These are phyloP conservation scores for Bergia puertoricense DNA, from an alignment of 92 coral and sea anemone species.

Conservation along the genomic window DNA sequence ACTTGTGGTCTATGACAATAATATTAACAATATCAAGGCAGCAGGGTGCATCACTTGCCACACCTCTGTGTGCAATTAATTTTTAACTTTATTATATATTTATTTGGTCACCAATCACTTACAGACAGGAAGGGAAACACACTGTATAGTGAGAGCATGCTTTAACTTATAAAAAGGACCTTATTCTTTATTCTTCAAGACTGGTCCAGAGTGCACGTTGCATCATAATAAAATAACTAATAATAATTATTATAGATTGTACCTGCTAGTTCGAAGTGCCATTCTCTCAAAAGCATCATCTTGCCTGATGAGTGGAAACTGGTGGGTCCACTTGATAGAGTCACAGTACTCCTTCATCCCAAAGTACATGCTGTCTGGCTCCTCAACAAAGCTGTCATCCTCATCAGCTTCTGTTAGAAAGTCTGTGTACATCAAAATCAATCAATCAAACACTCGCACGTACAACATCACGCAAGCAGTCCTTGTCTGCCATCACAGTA, in stretches of 20 bases:
- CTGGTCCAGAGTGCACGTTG: neutral
- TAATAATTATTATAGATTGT: neutral
- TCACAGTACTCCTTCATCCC: constrained; percentile 97
- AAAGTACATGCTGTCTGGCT: constrained; percentile 86
- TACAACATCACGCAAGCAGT: no score
- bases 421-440: constrained; percentile 9
- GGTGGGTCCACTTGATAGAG: constrained; percentile 98
- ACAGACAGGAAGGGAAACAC: no score
- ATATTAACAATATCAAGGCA: no score
- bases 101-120: no score
- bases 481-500: no score
- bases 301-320: constrained; percentile 93
- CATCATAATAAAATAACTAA: neutral
- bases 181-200: neutral
- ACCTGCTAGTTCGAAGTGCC: constrained; percentile 90
- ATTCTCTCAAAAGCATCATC: constrained; percentile 98
- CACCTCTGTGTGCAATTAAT: no score
- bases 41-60: no score
- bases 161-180: no score
- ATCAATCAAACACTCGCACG: no score
- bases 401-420: constrained; percentile 38
- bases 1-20: no score
- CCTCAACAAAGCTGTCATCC: constrained; percentile 72
- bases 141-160: no score
- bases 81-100: no score